phyloP scores from a whole-genome alignment of 2,888 invertebrate species.

The Apoderus coryli region DNA sequence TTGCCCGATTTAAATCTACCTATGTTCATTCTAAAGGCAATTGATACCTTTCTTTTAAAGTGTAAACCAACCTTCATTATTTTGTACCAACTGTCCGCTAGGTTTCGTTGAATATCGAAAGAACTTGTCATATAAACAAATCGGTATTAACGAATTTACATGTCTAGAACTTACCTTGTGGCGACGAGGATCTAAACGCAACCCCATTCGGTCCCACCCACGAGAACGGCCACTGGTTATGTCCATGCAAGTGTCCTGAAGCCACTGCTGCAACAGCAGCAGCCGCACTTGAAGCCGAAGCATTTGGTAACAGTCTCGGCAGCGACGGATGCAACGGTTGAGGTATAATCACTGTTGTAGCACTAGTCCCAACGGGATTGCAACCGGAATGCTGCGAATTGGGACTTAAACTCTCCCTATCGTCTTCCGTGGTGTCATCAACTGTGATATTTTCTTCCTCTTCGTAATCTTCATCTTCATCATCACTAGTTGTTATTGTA shows the following conservation, averaged over 20 bases:
- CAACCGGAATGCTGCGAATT: constrained; percentile 38
- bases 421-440: constrained; percentile 31
- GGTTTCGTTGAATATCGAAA: too few species aligned
- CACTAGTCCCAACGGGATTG: too few species aligned
- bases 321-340: constrained; percentile 48
- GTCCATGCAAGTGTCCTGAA: constrained; percentile 36
- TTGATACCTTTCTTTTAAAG: too few species aligned
- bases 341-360: constrained; percentile 51
- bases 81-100: too few species aligned
- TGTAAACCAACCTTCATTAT: too few species aligned
- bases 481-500: constrained; percentile 24
- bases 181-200: constrained; percentile 45
- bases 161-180: constrained; percentile 43
- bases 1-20: too few species aligned
- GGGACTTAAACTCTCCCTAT: constrained; percentile 33
- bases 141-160: too few species aligned
- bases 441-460: constrained; percentile 31
- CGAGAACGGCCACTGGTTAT: constrained; percentile 47
- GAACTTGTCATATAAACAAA: too few species aligned
- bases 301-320: constrained; percentile 36
- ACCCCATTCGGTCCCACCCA: constrained; percentile 46
- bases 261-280: constrained; percentile 41
- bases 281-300: constrained; percentile 38
- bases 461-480: constrained; percentile 34
- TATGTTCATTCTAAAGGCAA: too few species aligned